Conservation (phyloP, 2,888 invertebrate genomes). For the Netelia virgata region DNA sequence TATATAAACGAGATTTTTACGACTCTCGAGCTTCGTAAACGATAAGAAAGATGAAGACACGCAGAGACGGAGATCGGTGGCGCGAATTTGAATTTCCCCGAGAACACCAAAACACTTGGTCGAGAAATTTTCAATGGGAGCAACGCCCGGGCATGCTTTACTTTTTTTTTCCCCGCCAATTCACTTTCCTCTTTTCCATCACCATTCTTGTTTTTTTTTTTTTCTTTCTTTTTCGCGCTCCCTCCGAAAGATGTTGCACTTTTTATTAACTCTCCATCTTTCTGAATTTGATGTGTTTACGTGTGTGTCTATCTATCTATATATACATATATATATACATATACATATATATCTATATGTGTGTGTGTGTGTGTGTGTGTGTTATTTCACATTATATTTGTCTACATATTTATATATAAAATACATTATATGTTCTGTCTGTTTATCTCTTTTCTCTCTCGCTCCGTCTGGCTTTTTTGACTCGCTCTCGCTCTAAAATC, state of each 20-base stretch:
- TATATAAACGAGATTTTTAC: conserved; percentile 25
- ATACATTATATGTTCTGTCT: conserved; percentile 57
- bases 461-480: conserved; percentile 67
- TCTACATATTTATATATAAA: conserved; percentile 32
- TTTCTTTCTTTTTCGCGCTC: too few species aligned
- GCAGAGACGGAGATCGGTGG: not conserved
- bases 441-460: conserved; percentile 70
- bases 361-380: conserved; percentile 44
- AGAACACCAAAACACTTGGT: conserved; percentile 7
- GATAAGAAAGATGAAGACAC: not conserved
- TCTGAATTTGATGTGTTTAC: conserved; percentile 52
- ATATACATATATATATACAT: conserved; percentile 27
- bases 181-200: conserved; percentile 23
- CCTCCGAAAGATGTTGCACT: not conserved
- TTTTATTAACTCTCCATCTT: conserved; percentile 50
- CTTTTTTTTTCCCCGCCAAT: too few species aligned
- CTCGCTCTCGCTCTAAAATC: conserved; percentile 68
- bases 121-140: not conserved
- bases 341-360: conserved; percentile 40
- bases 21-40: conserved; percentile 20
- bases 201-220: too few species aligned
- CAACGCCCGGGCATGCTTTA: too few species aligned
- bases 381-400: conserved; percentile 18
- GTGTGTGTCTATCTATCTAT: conserved; percentile 50
- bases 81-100: not conserved